Evolutionary conservation across 2,888 invertebrate genomes (phyloP), one percentile per base, ranked within the genome.

Genomic region (Philereme transversata): DNA sequence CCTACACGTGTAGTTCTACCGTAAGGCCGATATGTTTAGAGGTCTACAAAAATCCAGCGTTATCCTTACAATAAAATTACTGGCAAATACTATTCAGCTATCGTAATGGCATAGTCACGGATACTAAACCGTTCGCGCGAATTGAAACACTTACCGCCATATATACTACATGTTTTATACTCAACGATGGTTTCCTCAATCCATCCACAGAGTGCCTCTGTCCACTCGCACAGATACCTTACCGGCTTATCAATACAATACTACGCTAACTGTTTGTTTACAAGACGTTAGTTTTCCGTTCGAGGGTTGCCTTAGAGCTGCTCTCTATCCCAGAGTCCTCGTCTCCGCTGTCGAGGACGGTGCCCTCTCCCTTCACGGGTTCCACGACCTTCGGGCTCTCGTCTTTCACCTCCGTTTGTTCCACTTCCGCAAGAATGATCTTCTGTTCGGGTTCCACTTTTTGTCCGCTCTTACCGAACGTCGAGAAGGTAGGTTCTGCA

Each of bases 321-420:
- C 94, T 94, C 77, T 94, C 95, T 51, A 95, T 94, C 4, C 94
- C 95, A 36, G 94, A 94, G 76, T 94, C 94, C 70, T 94, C 94
- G 73, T 94, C 94, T 0, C 94, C 94, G 73, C 94, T 94, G 79
- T 95, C 95, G 47, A 94, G 76, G 40, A 94, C 88, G 47, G 94
- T 94, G 2, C 94, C 94, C 73, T 94, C 95, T 0, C 94, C 94
- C 63, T 85, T 87, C 38, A 86, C 88, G 5, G 83, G 79, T 62
- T 88, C 88, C n/a, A 85, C 81, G 22, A 77, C 75, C 59, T 81
- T 81, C 4, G 79, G 73, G 54, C 76, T 79, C 38, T 83, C 83
- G 7, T 74, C 79, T 44, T 84, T 80, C 33, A 72, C 75, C 57
- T 80, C 79, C 2, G 70, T 57, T 4, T 72, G 69, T 22, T 72